phyloP scores from a whole-genome alignment of 1,140 invertebrate genomes.

The Oscheius sp. region DNA sequence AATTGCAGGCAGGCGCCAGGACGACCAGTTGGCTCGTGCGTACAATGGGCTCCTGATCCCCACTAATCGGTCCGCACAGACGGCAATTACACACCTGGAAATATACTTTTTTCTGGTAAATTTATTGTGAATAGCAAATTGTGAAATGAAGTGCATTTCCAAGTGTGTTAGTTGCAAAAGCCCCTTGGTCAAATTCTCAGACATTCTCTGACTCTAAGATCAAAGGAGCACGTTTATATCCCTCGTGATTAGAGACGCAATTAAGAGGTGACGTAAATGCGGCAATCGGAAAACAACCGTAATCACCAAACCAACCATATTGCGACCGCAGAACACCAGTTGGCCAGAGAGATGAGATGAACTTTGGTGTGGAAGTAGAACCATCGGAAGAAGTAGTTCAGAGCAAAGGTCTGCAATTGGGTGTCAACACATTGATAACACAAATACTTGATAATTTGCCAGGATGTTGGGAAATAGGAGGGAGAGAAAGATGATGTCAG shows the following conservation, averaged over 20 bases:
- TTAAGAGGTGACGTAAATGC: too few relatives aligned
- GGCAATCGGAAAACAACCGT: too few relatives aligned
- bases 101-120: neutral
- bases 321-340: slow-evolving; percentile 59
- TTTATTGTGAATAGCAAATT: neutral
- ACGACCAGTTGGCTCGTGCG: slow-evolving; percentile 36
- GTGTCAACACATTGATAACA: neutral
- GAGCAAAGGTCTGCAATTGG: slow-evolving; percentile 42
- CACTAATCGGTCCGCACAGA: slow-evolving; percentile 55
- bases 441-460: slow-evolving; percentile 46
- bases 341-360: slow-evolving; percentile 54
- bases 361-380: slow-evolving; percentile 57
- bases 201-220: too few relatives aligned
- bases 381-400: slow-evolving; percentile 50
- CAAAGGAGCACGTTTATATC: too few relatives aligned
- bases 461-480: slow-evolving; percentile 55
- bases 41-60: slow-evolving; percentile 53
- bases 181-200: too few relatives aligned
- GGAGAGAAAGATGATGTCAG: slow-evolving; percentile 53
- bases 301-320: slow-evolving; percentile 54
- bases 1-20: slow-evolving; percentile 37
- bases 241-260: too few relatives aligned
- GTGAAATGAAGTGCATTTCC: too few relatives aligned
- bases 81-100: slow-evolving; percentile 56
- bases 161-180: too few relatives aligned